Evolutionary conservation across 1,140 invertebrate species (phyloP), one percentile per base, ranked within the genome.

Genomic region (Drosophila subpulchrella): DNA sequence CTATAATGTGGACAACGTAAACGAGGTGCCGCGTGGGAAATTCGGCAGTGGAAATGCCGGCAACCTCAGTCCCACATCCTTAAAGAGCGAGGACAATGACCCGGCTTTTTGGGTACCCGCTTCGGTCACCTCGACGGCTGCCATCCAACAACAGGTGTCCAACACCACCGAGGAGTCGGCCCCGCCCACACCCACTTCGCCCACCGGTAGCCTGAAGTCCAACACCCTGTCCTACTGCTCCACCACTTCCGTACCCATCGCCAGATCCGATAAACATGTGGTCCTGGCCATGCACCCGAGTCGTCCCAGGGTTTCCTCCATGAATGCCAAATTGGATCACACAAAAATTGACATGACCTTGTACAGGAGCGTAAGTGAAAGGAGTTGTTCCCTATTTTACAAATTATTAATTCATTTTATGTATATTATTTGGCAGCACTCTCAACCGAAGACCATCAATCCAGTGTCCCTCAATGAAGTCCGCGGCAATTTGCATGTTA

Each of bases 261-360:
- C 93, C 27, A 74, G 93, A 12, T 93, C 92, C 39, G 94, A 94
- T 34, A 94, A 94, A 41, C 93, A 94, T 17, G 93, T 94, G 24
- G 93, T 94, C 5, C 91, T 94, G 47, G 92, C 93, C 20, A 93
- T 92, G 74, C 92, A 91, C 66, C 92, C 93, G 13, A 68, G 80
- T 17, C 78, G 92, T 38, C 93, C 91, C 2, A 82, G 91, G 51
- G 93, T 93, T 53, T 88, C 93, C 36, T 93, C 93, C 38, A 94
- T 93, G 93, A 93, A 94, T 48, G 93, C 93, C 12, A 94, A 94
- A 76, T 83, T 94, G 67, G 94, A 94, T 82, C 94, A 93, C 50
- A 93, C 93, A 5, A 94, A 94, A 85, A 94, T 94, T 15, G 94
- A 94, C 53, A 93, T 93, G 34, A 92, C 93, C 4, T 77, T 94